A percentile compares a stretch with the other conserved stretches of the same genome.
Conservation (phyloP, 2,888 invertebrate genomes). For the Melangyna quadrimaculata region DNA sequence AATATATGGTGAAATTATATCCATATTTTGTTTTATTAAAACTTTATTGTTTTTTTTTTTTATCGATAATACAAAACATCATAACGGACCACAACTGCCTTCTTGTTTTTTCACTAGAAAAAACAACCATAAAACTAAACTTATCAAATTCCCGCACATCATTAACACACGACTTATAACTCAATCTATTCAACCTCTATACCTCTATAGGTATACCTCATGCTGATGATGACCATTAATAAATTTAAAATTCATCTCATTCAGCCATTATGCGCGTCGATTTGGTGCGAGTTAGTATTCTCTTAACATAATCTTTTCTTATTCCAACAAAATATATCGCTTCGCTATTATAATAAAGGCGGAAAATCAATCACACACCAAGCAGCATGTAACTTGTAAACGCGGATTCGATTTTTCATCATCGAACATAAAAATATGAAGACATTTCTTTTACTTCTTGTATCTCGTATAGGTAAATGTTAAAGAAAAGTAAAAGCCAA, state of each 20-base stretch:
- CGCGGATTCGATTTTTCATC: conserved; percentile 6
- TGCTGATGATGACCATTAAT: neutral
- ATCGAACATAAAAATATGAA: neutral
- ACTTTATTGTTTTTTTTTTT: neutral
- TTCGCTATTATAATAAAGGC: too few relatives aligned
- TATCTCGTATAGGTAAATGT: neutral
- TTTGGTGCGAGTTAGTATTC: neutral
- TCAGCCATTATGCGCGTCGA: conserved; percentile 2
- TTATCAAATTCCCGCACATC: conserved; percentile 5
- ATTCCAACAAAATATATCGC: neutral
- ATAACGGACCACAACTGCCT: neutral
- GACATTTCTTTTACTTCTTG: neutral
- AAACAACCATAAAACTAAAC: neutral
- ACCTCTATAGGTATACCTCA: too few relatives aligned
- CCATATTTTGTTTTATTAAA: neutral
- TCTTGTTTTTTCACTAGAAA: neutral
- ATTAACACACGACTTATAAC: conserved; percentile 13
- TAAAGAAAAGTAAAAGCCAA: conserved; percentile 45
- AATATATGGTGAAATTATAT: neutral
- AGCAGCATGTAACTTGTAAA: neutral
- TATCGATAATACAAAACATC: neutral
- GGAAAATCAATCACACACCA: conserved; percentile 22
- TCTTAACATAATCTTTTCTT: neutral
- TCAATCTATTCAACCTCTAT: conserved; percentile 33
- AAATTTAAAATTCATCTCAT: conserved; percentile 25